Conservation (phyloP, 2,888 invertebrate species). For the Heliothis peltigera region DNA sequence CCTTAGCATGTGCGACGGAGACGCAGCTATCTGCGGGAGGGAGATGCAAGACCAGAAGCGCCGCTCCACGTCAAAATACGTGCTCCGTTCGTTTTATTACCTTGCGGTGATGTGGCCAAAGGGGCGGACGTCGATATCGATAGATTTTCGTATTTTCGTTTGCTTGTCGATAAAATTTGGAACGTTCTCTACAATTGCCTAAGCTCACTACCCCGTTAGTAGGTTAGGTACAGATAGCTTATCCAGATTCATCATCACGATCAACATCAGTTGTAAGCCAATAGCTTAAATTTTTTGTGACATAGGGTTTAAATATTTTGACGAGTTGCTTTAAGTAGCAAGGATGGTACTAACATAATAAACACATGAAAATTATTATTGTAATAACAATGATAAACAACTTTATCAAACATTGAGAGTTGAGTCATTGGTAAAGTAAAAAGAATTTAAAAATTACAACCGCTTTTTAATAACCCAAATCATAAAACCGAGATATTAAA, state of each 20-base stretch:
- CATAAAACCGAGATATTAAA: neutral
- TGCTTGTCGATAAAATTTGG: constrained; percentile 22
- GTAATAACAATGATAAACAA: no score
- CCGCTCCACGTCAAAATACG: constrained; percentile 90
- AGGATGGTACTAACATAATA: no score
- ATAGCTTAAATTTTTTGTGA: no score
- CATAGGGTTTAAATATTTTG: no score
- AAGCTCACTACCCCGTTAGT: no score
- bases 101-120: constrained; percentile 72
- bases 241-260: no score
- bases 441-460: neutral
- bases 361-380: no score
- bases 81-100: constrained; percentile 90
- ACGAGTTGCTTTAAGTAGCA: no score
- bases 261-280: no score
- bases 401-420: no score
- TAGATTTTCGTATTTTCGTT: constrained; percentile 28
- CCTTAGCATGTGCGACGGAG: constrained; percentile 78
- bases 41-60: constrained; percentile 87
- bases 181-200: neutral
- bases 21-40: constrained; percentile 71
- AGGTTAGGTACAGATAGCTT: no score
- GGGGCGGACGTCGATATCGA: constrained; percentile 73
- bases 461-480: neutral
- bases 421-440: no score